Percentiles rank a stretch among this genome's conserved stretches.
Conservation (phyloP, 1,140 invertebrate species). For the Eurosta solidaginis region DNA sequence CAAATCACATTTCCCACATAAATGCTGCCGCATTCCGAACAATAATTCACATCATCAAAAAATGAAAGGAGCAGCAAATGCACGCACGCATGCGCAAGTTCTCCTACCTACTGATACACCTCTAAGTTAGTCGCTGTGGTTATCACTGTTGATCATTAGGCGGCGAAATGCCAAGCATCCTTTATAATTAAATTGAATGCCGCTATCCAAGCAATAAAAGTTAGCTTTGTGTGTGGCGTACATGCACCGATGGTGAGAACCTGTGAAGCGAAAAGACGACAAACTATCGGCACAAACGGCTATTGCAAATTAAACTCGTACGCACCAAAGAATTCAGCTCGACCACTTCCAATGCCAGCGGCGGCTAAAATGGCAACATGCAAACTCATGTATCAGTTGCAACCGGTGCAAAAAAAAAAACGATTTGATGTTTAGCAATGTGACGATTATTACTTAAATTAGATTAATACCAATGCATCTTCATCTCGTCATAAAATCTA, state of each 20-base stretch:
- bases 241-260: neutral
- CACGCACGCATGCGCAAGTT: neutral
- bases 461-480: slow-evolving; percentile 2
- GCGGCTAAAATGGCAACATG: neutral
- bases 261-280: slow-evolving; percentile 11
- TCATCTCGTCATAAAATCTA: neutral
- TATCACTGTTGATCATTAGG: neutral
- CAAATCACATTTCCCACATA: no score
- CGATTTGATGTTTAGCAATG: neutral
- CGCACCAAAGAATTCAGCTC: neutral
- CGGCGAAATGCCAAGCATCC: neutral
- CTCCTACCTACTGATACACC: neutral
- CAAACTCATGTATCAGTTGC: neutral
- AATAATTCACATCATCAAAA: no score
- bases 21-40: neutral
- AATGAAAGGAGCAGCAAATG: neutral
- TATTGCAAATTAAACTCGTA: slow-evolving; percentile 2
- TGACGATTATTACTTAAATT: slow-evolving; percentile 14
- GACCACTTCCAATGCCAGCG: neutral
- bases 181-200: slow-evolving; percentile 23
- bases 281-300: neutral
- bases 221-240: neutral
- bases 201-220: neutral
- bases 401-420: neutral
- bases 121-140: neutral